phyloP scores from a whole-genome alignment of 2,888 invertebrate genomes.

The Epistrophella euchroma region DNA sequence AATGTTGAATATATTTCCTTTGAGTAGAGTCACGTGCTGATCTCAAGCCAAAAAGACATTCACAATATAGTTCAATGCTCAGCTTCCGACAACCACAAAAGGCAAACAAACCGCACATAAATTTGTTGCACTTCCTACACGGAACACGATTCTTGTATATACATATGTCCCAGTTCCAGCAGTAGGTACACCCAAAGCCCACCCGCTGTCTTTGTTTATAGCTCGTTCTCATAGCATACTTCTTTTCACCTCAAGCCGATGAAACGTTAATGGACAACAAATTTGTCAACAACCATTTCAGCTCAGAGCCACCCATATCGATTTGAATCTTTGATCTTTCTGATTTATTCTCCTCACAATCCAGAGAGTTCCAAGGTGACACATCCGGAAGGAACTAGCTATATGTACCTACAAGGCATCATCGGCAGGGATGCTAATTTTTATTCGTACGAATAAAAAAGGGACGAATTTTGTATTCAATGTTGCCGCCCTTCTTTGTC shows the following conservation, averaged over 20 bases:
- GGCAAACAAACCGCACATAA: slow-evolving; percentile 42
- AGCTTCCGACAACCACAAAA: slow-evolving; percentile 63
- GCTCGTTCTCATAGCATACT: slow-evolving; percentile 55
- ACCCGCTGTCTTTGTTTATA: slow-evolving; percentile 82
- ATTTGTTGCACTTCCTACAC: slow-evolving; percentile 71
- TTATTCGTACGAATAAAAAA: slow-evolving; percentile 29
- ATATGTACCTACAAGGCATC: background rate
- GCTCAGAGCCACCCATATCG: slow-evolving; percentile 64
- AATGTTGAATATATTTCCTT: background rate
- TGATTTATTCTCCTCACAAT: background rate
- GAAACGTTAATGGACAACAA: slow-evolving; percentile 54
- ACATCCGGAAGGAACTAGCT: slow-evolving; percentile 71
- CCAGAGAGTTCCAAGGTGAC: slow-evolving; percentile 63
- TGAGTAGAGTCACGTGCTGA: slow-evolving; percentile 17
- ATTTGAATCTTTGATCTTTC: slow-evolving; percentile 38
- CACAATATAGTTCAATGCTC: slow-evolving; percentile 19
- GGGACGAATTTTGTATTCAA: slow-evolving; percentile 25
- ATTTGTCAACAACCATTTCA: slow-evolving; percentile 66
- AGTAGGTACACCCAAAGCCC: slow-evolving; percentile 69
- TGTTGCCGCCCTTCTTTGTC: slow-evolving; percentile 60
- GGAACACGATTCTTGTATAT: slow-evolving; percentile 9
- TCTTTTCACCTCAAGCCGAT: slow-evolving; percentile 11
- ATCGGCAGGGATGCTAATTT: slow-evolving; percentile 71
- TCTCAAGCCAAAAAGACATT: slow-evolving; percentile 15
- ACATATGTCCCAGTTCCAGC: background rate